These are phyloP conservation scores for Phalacrocorax aristotelis DNA, from an alignment of 2,113 vertebrate genomes.

Conservation along the genomic window DNA sequence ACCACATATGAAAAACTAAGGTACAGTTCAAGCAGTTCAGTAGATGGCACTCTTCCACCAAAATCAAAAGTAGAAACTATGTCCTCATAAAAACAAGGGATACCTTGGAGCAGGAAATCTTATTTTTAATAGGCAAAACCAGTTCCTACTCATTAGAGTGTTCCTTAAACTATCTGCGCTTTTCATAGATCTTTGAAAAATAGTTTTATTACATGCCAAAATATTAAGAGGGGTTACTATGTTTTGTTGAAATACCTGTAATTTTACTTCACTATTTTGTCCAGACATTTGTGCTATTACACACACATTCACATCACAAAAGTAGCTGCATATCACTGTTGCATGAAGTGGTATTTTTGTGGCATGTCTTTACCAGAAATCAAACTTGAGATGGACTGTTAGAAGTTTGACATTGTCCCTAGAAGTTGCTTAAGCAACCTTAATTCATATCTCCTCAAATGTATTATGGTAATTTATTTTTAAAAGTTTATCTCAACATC, in stretches of 20 bases:
- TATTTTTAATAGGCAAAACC: neutral
- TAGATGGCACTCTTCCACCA: slow-evolving; percentile 52
- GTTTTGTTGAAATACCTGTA: neutral
- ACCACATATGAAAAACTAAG: neutral
- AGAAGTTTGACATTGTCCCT: neutral
- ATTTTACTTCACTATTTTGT: neutral
- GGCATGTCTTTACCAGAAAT: neutral
- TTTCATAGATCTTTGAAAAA: neutral
- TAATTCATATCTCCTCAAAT: neutral
- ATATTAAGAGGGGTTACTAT: neutral
- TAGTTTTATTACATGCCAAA: neutral
- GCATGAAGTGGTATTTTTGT: neutral
- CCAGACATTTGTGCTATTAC: neutral
- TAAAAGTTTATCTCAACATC: neutral
- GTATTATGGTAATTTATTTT: neutral
- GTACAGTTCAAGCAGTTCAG: neutral
- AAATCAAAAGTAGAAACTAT: neutral
- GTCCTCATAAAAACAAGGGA: neutral
- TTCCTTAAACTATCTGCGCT: neutral
- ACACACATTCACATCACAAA: neutral
- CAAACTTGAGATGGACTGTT: neutral
- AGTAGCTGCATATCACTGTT: neutral
- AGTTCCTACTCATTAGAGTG: neutral
- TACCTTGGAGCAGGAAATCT: neutral
- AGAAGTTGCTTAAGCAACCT: neutral